Evolutionary conservation across 2,113 vertebrate species (phyloP).

Genomic region (Sturnira hondurensis): DNA sequence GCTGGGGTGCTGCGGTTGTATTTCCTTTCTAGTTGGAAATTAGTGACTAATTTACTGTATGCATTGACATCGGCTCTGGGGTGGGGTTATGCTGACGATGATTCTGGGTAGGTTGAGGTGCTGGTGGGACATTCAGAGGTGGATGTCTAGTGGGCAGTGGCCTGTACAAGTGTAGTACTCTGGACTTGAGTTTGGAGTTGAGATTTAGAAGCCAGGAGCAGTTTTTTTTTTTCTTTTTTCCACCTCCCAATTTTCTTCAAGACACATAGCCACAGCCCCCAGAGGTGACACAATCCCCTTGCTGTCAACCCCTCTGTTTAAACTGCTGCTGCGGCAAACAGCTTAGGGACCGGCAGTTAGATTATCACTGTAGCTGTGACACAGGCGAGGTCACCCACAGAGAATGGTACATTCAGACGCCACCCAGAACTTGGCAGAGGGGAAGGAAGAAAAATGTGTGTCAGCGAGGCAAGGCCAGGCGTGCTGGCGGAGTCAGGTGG

Average conservation of each 20-base stretch:
- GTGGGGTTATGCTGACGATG: background rate
- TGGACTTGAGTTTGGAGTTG: background rate
- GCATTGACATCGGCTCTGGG: background rate
- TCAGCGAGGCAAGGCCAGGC: background rate
- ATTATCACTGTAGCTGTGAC: background rate
- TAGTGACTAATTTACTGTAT: background rate
- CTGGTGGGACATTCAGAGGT: background rate
- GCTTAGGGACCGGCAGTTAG: slow-evolving; percentile 80
- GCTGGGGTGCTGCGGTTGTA: background rate
- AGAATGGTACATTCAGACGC: background rate
- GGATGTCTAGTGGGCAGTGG: background rate
- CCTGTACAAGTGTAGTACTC: background rate
- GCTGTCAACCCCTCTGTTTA: slow-evolving; percentile 85
- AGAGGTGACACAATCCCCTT: slow-evolving; percentile 90
- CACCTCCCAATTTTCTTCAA: slow-evolving; percentile 89
- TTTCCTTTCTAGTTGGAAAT: background rate
- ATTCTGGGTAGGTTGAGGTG: background rate
- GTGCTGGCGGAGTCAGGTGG: background rate
- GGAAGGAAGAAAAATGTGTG: background rate
- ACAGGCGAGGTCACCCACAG: background rate
- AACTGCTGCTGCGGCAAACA: slow-evolving; percentile 75
- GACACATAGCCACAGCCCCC: slow-evolving; percentile 79
- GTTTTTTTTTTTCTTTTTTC: background rate
- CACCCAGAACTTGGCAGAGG: background rate
- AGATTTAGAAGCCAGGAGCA: background rate